Percentiles rank a stretch among this genome's conserved stretches.
phyloP scores from a whole-genome alignment of 2,113 vertebrate species.

The Saccopteryx bilineata region DNA sequence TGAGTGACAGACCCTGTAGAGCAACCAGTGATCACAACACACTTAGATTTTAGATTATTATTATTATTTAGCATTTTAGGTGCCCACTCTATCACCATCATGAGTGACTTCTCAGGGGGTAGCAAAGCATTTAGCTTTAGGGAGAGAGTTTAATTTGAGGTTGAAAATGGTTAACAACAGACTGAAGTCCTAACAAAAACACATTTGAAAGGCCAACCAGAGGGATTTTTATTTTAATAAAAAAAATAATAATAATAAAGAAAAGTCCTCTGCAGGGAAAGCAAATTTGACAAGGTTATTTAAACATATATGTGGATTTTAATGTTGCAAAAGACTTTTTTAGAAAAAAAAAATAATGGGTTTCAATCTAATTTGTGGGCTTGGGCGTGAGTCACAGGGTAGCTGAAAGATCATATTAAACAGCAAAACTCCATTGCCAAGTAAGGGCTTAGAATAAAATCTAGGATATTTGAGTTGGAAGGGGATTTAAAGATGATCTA shows the following conservation, averaged over 20 bases:
- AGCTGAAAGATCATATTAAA: not conserved
- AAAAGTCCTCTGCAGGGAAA: slow-evolving; percentile 73
- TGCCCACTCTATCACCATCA: slow-evolving; percentile 60
- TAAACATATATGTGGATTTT: slow-evolving; percentile 73
- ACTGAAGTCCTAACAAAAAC: slow-evolving; percentile 60
- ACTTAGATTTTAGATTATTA: slow-evolving; percentile 70
- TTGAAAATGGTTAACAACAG: slow-evolving; percentile 76
- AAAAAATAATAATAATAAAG: slow-evolving; percentile 70
- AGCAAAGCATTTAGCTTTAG: slow-evolving; percentile 49
- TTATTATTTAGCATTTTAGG: slow-evolving; percentile 78
- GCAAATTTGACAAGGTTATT: slow-evolving; percentile 79
- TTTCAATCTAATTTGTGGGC: slow-evolving; percentile 72
- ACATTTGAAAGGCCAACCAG: slow-evolving; percentile 78
- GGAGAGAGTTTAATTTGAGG: slow-evolving; percentile 72
- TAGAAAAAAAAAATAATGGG: slow-evolving; percentile 15
- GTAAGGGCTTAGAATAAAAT: slow-evolving; percentile 4
- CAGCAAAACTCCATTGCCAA: slow-evolving; percentile 24
- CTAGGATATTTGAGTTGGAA: not conserved
- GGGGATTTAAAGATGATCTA: not conserved
- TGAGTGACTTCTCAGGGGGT: slow-evolving; percentile 62
- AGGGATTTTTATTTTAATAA: slow-evolving; percentile 81
- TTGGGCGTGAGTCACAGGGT: not conserved
- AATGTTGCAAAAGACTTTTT: slow-evolving; percentile 57
- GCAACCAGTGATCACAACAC: slow-evolving; percentile 39
- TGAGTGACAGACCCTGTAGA: slow-evolving; percentile 69